Evolutionary conservation across 2,113 vertebrate species (phyloP).

Genomic region (Bothrops jararaca): DNA sequence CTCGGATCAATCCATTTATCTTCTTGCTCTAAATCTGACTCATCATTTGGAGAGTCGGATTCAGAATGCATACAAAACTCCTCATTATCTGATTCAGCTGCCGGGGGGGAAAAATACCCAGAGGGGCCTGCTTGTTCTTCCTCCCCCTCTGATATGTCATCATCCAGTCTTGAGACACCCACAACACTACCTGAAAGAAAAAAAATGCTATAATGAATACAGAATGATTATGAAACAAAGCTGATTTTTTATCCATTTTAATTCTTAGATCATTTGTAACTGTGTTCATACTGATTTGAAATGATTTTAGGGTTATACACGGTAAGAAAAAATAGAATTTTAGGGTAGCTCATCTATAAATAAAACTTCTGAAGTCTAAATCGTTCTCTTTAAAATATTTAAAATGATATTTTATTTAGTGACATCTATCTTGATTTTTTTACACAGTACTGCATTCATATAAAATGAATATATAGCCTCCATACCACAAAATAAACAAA

Average conservation of each 20-base stretch:
- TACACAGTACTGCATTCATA: constrained; percentile 59
- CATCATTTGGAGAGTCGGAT: too few relatives aligned
- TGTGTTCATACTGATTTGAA: background rate
- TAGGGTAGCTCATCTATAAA: background rate
- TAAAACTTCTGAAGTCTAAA: constrained; percentile 27
- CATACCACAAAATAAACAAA: constrained; percentile 56
- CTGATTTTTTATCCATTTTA: background rate
- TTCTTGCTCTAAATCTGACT: too few relatives aligned
- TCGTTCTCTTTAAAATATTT: constrained; percentile 50
- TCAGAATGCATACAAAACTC: too few relatives aligned
- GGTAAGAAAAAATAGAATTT: background rate
- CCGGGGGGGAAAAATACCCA: too few relatives aligned
- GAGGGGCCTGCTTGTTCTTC: too few relatives aligned
- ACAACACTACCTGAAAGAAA: background rate
- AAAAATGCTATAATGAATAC: background rate
- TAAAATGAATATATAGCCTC: constrained; percentile 56
- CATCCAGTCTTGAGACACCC: too few relatives aligned
- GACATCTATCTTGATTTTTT: constrained; percentile 54
- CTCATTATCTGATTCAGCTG: too few relatives aligned
- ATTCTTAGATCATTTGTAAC: constrained; percentile 40
- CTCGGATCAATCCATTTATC: too few relatives aligned
- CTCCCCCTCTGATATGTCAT: too few relatives aligned
- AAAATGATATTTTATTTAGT: constrained; percentile 57
- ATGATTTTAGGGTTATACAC: constrained; percentile 12
- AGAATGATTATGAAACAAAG: constrained; percentile 39